Evolutionary conservation across 1,140 invertebrate species (phyloP).

Genomic region (Rhyacophila brunnea): DNA sequence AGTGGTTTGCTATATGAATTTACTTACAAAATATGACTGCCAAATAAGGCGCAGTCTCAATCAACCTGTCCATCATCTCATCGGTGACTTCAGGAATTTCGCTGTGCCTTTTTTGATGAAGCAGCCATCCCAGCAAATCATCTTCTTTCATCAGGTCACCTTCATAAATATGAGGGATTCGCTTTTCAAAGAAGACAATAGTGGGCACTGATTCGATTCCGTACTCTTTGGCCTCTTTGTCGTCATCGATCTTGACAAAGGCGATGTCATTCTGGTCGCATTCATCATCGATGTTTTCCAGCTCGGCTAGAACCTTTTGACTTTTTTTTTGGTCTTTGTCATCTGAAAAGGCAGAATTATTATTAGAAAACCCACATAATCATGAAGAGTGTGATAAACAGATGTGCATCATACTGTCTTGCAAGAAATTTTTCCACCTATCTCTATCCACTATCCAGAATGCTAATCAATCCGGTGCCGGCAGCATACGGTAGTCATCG

Average conservation of each 20-base stretch:
- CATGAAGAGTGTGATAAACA: too few relatives aligned
- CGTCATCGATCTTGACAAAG: slow-evolving; percentile 90
- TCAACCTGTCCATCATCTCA: slow-evolving; percentile 91
- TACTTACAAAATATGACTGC: slow-evolving; percentile 85
- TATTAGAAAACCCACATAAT: background rate
- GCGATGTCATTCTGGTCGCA: slow-evolving; percentile 89
- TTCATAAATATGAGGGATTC: slow-evolving; percentile 86
- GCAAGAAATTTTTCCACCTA: too few relatives aligned
- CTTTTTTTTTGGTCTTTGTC: slow-evolving; percentile 91
- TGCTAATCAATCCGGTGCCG: too few relatives aligned
- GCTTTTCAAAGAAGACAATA: slow-evolving; percentile 84
- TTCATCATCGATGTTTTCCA: slow-evolving; percentile 94
- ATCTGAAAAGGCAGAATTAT: slow-evolving; percentile 59
- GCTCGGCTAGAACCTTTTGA: slow-evolving; percentile 79
- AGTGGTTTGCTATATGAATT: slow-evolving; percentile 3
- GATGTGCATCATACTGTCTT: too few relatives aligned
- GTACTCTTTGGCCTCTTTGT: slow-evolving; percentile 85
- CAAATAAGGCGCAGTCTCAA: slow-evolving; percentile 74
- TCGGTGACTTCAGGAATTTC: slow-evolving; percentile 91
- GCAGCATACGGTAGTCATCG: too few relatives aligned
- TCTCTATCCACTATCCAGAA: too few relatives aligned
- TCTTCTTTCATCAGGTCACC: slow-evolving; percentile 91
- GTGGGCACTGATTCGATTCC: slow-evolving; percentile 80
- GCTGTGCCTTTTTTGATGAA: slow-evolving; percentile 85
- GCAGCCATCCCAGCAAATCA: slow-evolving; percentile 81